Conservation (phyloP, 2,888 invertebrate species). For the Matsumyia berberina region DNA sequence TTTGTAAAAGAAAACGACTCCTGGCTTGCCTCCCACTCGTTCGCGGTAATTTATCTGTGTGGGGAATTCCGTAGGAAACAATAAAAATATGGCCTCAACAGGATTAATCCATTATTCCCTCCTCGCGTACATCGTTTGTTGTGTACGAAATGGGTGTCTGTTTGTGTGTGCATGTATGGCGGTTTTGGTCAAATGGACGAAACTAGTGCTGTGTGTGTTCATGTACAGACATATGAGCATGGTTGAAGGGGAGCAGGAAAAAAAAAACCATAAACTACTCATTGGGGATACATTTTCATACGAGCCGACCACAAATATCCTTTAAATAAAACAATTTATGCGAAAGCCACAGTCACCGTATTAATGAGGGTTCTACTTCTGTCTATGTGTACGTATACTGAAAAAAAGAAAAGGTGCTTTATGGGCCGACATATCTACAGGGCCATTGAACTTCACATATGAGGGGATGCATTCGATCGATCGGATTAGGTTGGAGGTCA, state of each 20-base stretch:
- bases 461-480: background rate
- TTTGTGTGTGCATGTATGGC: background rate
- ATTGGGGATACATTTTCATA: slow-evolving; percentile 69
- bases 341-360: slow-evolving; percentile 45
- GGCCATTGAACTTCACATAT: slow-evolving; percentile 1
- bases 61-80: slow-evolving; percentile 78
- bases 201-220: slow-evolving; percentile 34
- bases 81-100: slow-evolving; percentile 84
- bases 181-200: slow-evolving; percentile 63
- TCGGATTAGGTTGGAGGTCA: background rate
- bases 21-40: slow-evolving; percentile 51
- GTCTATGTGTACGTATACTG: slow-evolving; percentile 26
- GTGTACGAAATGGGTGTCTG: slow-evolving; percentile 35
- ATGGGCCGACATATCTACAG: background rate
- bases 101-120: slow-evolving; percentile 83
- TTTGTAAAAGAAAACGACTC: slow-evolving; percentile 64
- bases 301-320: slow-evolving; percentile 68
- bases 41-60: slow-evolving; percentile 72
- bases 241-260: slow-evolving; percentile 40
- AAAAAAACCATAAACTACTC: slow-evolving; percentile 54
- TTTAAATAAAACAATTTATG: slow-evolving; percentile 73
- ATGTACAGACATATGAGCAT: slow-evolving; percentile 31
- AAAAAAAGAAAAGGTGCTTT: slow-evolving; percentile 10
- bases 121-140: slow-evolving; percentile 57
- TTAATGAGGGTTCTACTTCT: slow-evolving; percentile 44